Conservation (phyloP, 2,113 vertebrate species). For the Sylvia atricapilla region DNA sequence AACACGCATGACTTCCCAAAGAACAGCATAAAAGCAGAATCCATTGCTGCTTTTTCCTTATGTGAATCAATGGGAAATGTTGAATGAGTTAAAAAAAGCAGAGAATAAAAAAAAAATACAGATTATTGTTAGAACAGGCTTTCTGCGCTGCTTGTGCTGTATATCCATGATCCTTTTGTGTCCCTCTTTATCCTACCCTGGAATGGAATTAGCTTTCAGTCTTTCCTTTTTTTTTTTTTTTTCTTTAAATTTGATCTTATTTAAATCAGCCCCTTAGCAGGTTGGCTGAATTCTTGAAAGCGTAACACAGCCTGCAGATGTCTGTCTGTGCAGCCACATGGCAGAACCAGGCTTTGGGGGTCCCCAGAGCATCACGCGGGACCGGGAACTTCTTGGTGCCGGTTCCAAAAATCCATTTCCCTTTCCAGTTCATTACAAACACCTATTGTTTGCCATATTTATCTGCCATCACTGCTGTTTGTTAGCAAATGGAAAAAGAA, state of each 20-base stretch:
- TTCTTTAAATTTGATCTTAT: conserved; percentile 68
- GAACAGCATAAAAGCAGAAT: not conserved
- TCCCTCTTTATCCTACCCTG: conserved; percentile 51
- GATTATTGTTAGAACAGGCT: not conserved
- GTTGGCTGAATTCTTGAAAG: conserved; percentile 72
- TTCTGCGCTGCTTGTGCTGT: not conserved
- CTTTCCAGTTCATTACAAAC: conserved; percentile 83
- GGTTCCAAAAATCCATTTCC: conserved; percentile 78
- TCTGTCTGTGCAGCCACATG: conserved; percentile 79
- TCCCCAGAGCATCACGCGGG: conserved; percentile 72
- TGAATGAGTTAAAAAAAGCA: not conserved
- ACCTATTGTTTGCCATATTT: conserved; percentile 84
- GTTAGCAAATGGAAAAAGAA: conserved; percentile 84
- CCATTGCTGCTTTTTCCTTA: not conserved
- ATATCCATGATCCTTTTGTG: conserved; percentile 37
- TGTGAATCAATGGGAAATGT: not conserved
- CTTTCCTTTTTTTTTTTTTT: not conserved
- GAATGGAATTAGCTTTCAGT: conserved; percentile 58
- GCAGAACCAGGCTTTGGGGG: conserved; percentile 73
- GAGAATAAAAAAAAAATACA: not conserved
- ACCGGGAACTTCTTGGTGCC: conserved; percentile 75
- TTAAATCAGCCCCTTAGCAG: conserved; percentile 80
- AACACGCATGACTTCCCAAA: not conserved
- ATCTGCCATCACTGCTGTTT: conserved; percentile 87
- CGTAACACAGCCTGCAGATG: conserved; percentile 75